These are phyloP conservation scores for Arenaria interpres DNA, from an alignment of 2,113 vertebrate species.

Conservation along the genomic window DNA sequence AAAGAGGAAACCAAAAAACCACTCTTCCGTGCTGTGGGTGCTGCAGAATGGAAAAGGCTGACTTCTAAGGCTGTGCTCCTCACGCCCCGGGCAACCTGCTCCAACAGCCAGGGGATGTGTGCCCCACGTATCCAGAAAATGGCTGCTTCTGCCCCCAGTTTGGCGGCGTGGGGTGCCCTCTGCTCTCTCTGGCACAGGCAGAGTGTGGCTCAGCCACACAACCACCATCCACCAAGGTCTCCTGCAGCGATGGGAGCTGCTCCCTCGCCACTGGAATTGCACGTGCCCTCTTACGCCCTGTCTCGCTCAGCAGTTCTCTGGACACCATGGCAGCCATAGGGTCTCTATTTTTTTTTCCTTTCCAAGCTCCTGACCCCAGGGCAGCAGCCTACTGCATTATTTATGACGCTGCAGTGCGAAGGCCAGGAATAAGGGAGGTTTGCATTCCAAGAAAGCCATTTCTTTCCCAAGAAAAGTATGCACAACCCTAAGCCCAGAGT, in stretches of 20 bases:
- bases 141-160: not conserved
- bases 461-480: constrained; percentile 41
- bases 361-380: not conserved
- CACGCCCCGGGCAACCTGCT: accelerated
- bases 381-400: constrained; percentile 27
- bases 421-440: constrained; percentile 26
- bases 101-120: accelerated
- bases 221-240: not conserved
- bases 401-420: not conserved
- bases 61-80: not conserved
- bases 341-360: not conserved
- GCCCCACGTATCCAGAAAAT: not conserved
- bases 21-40: not conserved
- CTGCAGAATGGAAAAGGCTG: not conserved
- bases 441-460: constrained; percentile 20
- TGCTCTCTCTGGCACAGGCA: not conserved
- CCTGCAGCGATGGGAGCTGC: not conserved
- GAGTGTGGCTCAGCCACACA: not conserved
- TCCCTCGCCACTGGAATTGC: not conserved
- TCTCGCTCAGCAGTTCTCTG: not conserved
- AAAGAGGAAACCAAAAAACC: not conserved
- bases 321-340: not conserved
- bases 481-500: not conserved
- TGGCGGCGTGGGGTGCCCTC: not conserved
- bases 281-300: not conserved